Evolutionary conservation across 2,797 vertebrate genomes (phyloP), one percentile per base, ranked within the genome.

Genomic region (Stomatorhinus walkeri): DNA sequence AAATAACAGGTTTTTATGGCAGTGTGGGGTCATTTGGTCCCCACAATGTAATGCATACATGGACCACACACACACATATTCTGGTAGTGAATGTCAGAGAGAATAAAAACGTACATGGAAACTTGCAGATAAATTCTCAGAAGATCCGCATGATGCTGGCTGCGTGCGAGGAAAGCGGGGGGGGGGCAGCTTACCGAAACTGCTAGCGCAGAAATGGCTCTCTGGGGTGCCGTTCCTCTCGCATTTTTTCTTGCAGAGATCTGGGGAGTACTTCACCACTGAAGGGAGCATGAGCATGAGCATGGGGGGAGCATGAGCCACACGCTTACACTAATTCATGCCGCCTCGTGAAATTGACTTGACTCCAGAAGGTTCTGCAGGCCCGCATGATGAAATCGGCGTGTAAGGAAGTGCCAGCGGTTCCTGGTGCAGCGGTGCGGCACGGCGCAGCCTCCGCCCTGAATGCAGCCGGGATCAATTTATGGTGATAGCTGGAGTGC

Each of bases 151-250:
- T 4, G 61, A 22, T 7, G n/a, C 36, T 87, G 86, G 46, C 85
- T 87, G 40, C 8, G 4, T 5, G 10, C 46, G 24, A n/a, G 22
- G n/a, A 76, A 28, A 56, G 28, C 22, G 16, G 64, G 43, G 36
- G 64, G 43, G 14, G 89, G 10, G 89, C 90, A 90, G 89, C 95
- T 95, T 96, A 97, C 97, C 96, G 0, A 97, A 97, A 93, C 96
- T 94, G 91, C 96, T 97, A 16, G 95, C 94, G 91, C 97, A 97
- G 2, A 96, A 97, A 94, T 96, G 96, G 93, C 93, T 96, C 94
- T 97, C 95, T 46, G 96, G 94, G 90, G 95, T 96, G 86, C 96
- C 95, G 0, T 88, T 94, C 90, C 96, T 94, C 92, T 92, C 96
- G 90, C 97, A 97, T 92, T 97, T 97, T 84, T 95, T 96, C 90